Percentiles rank a stretch among this genome's conserved stretches.
Conservation (phyloP, 2,113 vertebrate genomes). For the Mola mola region DNA sequence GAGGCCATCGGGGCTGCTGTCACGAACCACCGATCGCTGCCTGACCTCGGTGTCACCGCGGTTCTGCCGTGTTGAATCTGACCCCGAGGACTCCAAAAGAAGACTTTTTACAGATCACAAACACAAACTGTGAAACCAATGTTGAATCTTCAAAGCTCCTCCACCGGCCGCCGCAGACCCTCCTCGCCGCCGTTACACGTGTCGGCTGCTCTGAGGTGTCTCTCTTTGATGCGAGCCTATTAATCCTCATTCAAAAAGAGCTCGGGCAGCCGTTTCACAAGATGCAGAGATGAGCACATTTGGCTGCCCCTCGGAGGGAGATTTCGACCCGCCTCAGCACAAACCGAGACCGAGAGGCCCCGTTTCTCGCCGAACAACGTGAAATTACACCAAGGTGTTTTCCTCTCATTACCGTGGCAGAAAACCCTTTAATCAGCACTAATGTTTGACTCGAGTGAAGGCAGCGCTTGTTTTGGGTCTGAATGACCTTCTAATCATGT, state of each 20-base stretch:
- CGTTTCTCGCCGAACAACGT: conserved; percentile 2
- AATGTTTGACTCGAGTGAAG: too few relatives aligned
- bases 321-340: conserved; percentile 46
- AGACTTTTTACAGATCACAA: too few relatives aligned
- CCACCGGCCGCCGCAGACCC: too few relatives aligned
- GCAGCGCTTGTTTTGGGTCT: too few relatives aligned
- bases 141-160: too few relatives aligned
- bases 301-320: conserved; percentile 6
- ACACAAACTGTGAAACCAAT: too few relatives aligned
- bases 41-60: too few relatives aligned
- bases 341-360: conserved; percentile 22
- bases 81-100: too few relatives aligned
- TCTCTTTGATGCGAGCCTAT: conserved; percentile 30
- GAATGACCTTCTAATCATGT: too few relatives aligned
- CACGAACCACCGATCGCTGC: too few relatives aligned
- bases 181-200: conserved; percentile 8
- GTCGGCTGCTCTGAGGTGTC: not conserved
- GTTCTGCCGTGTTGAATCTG: too few relatives aligned
- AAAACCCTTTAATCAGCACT: conserved; percentile 2
- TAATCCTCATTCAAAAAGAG: conserved; percentile 56
- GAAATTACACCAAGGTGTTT: not conserved
- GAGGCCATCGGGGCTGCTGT: conserved; percentile 28
- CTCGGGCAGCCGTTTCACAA: conserved; percentile 44
- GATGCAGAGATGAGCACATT: conserved; percentile 53
- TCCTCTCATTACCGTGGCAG: not conserved